Evolutionary conservation across 2,797 vertebrate species (phyloP).

Genomic region (Danio aesculapii): DNA sequence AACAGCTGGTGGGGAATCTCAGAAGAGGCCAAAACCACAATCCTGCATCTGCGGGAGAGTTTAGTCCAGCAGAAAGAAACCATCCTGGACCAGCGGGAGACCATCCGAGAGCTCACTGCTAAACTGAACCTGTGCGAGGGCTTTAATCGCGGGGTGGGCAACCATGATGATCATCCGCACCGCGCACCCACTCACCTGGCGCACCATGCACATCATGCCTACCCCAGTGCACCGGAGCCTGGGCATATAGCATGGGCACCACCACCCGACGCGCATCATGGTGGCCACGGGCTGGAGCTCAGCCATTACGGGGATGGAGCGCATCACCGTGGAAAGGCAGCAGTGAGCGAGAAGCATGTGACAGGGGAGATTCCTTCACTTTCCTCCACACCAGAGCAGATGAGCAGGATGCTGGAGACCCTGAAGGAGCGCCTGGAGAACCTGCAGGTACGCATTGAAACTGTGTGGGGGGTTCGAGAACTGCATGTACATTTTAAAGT

Average conservation of each 20-base stretch:
- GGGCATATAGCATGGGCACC: constrained; percentile 59
- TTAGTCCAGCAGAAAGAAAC: constrained; percentile 78
- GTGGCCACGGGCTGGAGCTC: constrained; percentile 63
- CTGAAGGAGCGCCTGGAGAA: constrained; percentile 74
- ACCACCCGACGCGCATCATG: constrained; percentile 60
- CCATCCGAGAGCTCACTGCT: constrained; percentile 74
- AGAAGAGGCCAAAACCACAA: constrained; percentile 74
- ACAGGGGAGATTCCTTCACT: constrained; percentile 70
- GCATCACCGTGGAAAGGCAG: constrained; percentile 68
- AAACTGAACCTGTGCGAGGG: constrained; percentile 76
- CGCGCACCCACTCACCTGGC: constrained; percentile 52
- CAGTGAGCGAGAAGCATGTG: constrained; percentile 69
- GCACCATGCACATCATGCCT: constrained; percentile 52
- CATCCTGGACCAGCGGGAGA: constrained; percentile 75
- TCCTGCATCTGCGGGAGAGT: constrained; percentile 76
- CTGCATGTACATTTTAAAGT: too few relatives aligned
- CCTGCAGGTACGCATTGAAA: constrained; percentile 69
- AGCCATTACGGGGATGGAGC: constrained; percentile 58
- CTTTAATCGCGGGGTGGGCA: constrained; percentile 58
- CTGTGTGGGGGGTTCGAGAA: too few relatives aligned
- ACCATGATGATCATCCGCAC: constrained; percentile 67
- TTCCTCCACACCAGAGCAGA: constrained; percentile 76
- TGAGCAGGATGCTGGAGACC: constrained; percentile 75
- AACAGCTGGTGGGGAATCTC: constrained; percentile 79
- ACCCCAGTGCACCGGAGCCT: constrained; percentile 50